Base-by-base conservation (phyloP, 2,888 invertebrate genomes). In the Smittia aterrima region DNA sequence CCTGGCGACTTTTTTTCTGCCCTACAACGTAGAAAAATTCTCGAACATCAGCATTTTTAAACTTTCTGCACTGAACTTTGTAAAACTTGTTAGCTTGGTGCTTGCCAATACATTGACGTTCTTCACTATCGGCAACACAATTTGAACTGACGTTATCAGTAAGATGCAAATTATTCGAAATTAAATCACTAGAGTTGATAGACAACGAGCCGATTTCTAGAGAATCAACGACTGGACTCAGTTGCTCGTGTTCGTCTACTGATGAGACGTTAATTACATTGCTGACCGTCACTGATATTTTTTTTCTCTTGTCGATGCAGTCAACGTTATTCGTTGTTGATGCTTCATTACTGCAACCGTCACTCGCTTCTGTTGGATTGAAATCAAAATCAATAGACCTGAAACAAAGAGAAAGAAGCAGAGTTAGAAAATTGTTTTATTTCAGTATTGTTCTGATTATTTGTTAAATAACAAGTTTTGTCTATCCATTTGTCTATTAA, bases 11-110 rank as follows among this genome's bases (percentile, higher is more conserved):
- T 67, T 67, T 67, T 18, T 41, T 40, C 20, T 47, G 67, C 40
- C 70, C 25, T 70, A 70, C 70, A 53, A 70, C 40, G 53, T 70
- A 53, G 20, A 70, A 53, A 27, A 38, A 7, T 70, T 70, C 70
- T 70, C 40, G 40, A 20, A 25, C 24, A 47, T 70, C 70, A 70
- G 53, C 70, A 70, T 70, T 70, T 53, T 47, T 24, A 53, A 38
- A 18, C 47, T 70, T 70, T 53, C 25, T 70, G 16, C 47, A 47
- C n/a, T 70, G 70, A 25, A 70, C n/a, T 70, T 70, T 53, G 24
- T 70, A 53, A 18, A 40, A 25, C 27, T 53, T 53, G 58, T 58
- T 7, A 58, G 4, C 47, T 41, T 70, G 27, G 27, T 66, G 27
- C 24, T 32, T 66, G 38, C 38, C 11, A 64, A 18, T 18, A 24